Base-by-base conservation (phyloP, 2,797 vertebrate genomes). In the Kryptopterus vitreolus region DNA sequence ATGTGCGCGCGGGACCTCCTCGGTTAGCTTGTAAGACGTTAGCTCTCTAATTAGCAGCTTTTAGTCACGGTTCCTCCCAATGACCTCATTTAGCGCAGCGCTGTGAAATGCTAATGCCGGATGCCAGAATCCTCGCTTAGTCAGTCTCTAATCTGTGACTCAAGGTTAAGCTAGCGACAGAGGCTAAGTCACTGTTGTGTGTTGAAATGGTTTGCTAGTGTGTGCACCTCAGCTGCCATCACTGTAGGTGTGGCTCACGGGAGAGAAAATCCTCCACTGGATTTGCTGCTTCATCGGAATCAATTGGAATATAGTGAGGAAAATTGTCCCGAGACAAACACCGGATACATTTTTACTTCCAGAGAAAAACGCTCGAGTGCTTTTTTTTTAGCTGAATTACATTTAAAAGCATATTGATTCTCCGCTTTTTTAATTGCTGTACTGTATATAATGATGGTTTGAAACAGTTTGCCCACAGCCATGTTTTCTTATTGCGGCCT, bases 31-130 rank as follows among this genome's bases (percentile, higher is more conserved):
- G 73, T 68, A 61, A 85, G 83, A 87, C 76, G 70, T 79, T 88
- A 78, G 80, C 81, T 78, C 87, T 90, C 80, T 87, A 88, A 89
- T 89, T 83, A 89, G 85, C 79, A 89, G 90, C 88, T 89, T 89
- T 90, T 88, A 91, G 86, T 90, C 89, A 89, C 83, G 84, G 87
- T 81, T 87, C 76, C 77, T 85, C 53, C 79, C 72, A 86, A 82
- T 91, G 89, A 91, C 85, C 88, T 87, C 81, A 79, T 82, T 79
- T 62, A 80, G 81, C 83, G 79, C 20, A 61, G 86, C 77, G 77
- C 53, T 57, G 65, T 76, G 71, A 29, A 84, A 80, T 81, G 84
- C 86, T 82, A 79, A 86, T 68, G 57, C 82, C 74, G 79, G 81
- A 78, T 79, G 83, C 85, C 82, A 85, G 88, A 84, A 85, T 77